Evolutionary conservation across 2,113 vertebrate species (phyloP).

Genomic region (Zosterops hypoxanthus): DNA sequence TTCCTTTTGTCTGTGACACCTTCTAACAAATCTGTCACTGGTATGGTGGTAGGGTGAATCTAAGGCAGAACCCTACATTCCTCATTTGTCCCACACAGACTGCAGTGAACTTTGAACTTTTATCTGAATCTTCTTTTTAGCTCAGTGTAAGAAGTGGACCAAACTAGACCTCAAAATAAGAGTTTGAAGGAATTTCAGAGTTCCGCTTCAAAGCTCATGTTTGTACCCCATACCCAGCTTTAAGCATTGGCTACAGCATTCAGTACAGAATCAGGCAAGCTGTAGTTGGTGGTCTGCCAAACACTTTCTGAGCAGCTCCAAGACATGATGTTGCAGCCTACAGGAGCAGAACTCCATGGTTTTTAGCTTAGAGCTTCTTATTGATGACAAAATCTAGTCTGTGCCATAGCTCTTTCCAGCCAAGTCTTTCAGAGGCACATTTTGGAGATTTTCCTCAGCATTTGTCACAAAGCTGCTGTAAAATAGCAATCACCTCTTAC

Average conservation of each 20-base stretch:
- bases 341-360: not conserved
- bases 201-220: not conserved
- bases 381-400: not conserved
- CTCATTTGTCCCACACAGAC: not conserved
- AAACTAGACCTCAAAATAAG: not conserved
- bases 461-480: not conserved
- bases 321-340: not conserved
- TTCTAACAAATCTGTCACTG: not conserved
- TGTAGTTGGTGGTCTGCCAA: not conserved
- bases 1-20: not conserved
- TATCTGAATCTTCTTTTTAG: not conserved
- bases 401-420: not conserved
- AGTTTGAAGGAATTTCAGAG: not conserved
- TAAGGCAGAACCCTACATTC: not conserved
- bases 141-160: not conserved
- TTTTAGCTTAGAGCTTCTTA: not conserved
- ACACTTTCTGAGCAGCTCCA: not conserved
- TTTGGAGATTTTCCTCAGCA: not conserved
- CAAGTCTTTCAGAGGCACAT: not conserved
- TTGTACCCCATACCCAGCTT: not conserved
- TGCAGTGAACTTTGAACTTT: not conserved
- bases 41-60: fast-evolving
- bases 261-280: not conserved
- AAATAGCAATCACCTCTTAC: not conserved
- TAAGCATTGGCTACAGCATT: not conserved